A percentile compares a stretch with the other conserved stretches of the same genome.
Evolutionary conservation across 1,140 invertebrate species (phyloP).

Genomic region (Ephestia elutella): DNA sequence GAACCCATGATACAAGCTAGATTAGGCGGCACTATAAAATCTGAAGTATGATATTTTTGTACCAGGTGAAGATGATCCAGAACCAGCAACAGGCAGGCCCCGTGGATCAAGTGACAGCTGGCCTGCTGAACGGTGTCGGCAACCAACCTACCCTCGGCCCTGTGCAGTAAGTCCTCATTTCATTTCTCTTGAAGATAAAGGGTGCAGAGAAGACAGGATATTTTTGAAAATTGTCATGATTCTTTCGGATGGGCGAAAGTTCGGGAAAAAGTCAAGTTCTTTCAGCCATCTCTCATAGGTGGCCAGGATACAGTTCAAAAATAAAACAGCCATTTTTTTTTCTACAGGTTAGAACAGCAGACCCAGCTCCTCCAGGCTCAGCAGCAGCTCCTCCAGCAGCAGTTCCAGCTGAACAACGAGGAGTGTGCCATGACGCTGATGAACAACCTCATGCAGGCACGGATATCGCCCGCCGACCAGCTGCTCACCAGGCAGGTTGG

Average conservation of each 20-base stretch:
- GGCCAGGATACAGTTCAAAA: too few relatives aligned
- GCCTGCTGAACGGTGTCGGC: conserved; percentile 66
- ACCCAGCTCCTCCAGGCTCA: conserved; percentile 68
- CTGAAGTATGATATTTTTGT: not conserved
- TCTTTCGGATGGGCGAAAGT: too few relatives aligned
- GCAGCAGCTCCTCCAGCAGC: conserved; percentile 71
- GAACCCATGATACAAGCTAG: too few relatives aligned
- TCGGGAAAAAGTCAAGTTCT: too few relatives aligned
- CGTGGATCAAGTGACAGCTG: conserved; percentile 73
- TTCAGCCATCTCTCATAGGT: too few relatives aligned
- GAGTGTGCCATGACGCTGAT: conserved; percentile 68
- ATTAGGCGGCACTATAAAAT: too few relatives aligned
- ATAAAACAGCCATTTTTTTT: not conserved
- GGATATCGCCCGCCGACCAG: conserved; percentile 67
- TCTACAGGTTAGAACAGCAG: conserved; percentile 63
- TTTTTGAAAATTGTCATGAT: too few relatives aligned
- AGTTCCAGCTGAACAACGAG: conserved; percentile 68
- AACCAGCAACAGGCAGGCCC: conserved; percentile 76
- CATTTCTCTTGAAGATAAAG: too few relatives aligned
- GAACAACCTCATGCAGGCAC: conserved; percentile 70
- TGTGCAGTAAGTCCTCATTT: conserved; percentile 45
- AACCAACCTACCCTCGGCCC: conserved; percentile 43
- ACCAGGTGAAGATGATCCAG: conserved; percentile 76
- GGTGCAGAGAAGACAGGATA: too few relatives aligned
- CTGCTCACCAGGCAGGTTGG: conserved; percentile 59